Percentiles rank a stretch among this genome's conserved stretches.
Conservation (phyloP, 2,113 vertebrate species). For the Grus americana region DNA sequence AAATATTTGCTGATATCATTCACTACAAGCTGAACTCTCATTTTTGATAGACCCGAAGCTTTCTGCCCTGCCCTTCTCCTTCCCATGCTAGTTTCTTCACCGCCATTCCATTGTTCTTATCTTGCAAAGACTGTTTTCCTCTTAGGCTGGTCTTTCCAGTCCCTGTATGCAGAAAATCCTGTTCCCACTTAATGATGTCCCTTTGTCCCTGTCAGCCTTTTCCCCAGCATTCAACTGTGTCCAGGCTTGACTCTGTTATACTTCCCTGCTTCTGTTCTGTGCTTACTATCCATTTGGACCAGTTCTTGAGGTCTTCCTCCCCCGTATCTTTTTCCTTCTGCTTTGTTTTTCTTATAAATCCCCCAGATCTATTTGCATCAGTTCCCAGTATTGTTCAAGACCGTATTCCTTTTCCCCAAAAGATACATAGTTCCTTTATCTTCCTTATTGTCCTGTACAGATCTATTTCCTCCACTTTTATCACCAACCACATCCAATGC, state of each 20-base stretch:
- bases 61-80: not conserved
- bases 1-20: not conserved
- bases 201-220: not conserved
- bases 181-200: not conserved
- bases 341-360: not conserved
- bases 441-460: not conserved
- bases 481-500: not conserved
- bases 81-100: not conserved
- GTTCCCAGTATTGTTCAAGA: not conserved
- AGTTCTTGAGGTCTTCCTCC: not conserved
- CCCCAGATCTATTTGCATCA: accelerated
- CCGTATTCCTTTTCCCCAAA: not conserved
- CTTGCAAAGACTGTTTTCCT: not conserved
- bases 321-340: not conserved
- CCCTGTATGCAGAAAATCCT: not conserved
- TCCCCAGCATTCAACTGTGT: not conserved
- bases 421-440: not conserved
- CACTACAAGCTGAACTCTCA: not conserved
- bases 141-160: not conserved
- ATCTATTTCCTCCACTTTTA: not conserved
- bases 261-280: not conserved
- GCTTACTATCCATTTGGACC: not conserved
- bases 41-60: not conserved
- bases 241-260: not conserved
- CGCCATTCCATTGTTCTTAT: not conserved